A percentile compares a stretch with the other conserved stretches of the same genome.
These are phyloP conservation scores for Lytechinus pictus DNA, from an alignment of 35 echinoderm and acorn worm species.

Conservation along the genomic window DNA sequence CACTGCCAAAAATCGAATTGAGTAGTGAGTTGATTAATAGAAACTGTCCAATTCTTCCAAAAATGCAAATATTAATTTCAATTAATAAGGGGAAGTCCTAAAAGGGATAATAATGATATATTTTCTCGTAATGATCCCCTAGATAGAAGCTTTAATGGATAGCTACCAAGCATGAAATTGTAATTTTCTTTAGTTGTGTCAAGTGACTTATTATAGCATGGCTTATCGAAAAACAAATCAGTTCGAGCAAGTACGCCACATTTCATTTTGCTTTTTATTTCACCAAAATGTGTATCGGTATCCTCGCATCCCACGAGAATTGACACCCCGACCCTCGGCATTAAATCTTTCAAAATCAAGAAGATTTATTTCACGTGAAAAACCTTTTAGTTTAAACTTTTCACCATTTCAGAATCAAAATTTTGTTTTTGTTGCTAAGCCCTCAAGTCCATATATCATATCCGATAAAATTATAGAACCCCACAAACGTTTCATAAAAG, in stretches of 20 bases:
- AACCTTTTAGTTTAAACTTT: neutral
- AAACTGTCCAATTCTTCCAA: too few relatives aligned
- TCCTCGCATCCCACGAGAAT: neutral
- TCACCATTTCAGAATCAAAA: neutral
- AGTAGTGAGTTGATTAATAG: too few relatives aligned
- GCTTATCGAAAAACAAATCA: neutral
- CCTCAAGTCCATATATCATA: neutral
- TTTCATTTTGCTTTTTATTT: neutral
- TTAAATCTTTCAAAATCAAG: constrained; percentile 5
- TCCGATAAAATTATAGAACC: neutral
- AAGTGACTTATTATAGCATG: constrained; percentile 19
- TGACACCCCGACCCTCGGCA: neutral
- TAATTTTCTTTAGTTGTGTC: constrained; percentile 6
- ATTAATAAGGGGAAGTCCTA: too few relatives aligned
- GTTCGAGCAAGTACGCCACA: neutral
- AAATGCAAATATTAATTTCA: too few relatives aligned
- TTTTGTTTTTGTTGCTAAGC: neutral
- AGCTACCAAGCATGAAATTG: neutral
- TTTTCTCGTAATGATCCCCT: too few relatives aligned
- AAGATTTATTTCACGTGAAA: neutral
- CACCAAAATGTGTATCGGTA: neutral
- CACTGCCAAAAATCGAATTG: too few relatives aligned
- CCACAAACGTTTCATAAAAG: neutral
- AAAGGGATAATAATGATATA: too few relatives aligned
- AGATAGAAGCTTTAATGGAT: neutral